These are phyloP conservation scores for Cephalotes varians DNA, from an alignment of 2,888 invertebrate genomes.

Conservation along the genomic window DNA sequence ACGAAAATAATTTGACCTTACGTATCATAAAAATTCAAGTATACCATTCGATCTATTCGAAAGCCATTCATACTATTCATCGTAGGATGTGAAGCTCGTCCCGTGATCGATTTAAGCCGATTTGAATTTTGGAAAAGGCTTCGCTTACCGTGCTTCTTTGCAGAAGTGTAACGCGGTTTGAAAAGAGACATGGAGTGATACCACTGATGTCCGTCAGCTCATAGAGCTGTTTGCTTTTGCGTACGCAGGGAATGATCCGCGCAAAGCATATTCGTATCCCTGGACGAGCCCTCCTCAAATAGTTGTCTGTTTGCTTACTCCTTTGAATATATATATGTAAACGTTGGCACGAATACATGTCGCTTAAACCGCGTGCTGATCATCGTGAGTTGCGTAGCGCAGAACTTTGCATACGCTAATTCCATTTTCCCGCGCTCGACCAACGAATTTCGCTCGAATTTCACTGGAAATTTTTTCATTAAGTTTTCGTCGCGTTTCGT, in stretches of 20 bases:
- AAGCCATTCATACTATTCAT: conserved; percentile 19
- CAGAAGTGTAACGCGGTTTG: conserved; percentile 38
- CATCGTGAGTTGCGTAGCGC: conserved; percentile 10
- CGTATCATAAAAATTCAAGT: background rate
- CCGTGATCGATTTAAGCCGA: conserved; percentile 56
- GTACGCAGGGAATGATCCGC: conserved; percentile 63
- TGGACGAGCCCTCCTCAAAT: conserved; percentile 74
- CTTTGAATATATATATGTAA: conserved; percentile 73
- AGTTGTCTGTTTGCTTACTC: conserved; percentile 75
- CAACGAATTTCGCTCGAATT: conserved; percentile 11
- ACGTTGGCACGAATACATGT: conserved; percentile 72
- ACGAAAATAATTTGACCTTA: background rate
- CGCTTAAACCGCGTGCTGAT: conserved; percentile 49
- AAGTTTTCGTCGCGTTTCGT: background rate
- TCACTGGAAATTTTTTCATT: conserved; percentile 20
- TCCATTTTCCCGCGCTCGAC: conserved; percentile 38
- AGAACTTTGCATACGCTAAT: conserved; percentile 56
- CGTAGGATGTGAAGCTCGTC: background rate
- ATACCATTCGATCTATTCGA: background rate
- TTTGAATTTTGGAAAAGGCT: conserved; percentile 49
- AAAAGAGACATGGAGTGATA: conserved; percentile 61
- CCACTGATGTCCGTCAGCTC: conserved; percentile 66
- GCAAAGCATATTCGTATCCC: conserved; percentile 75
- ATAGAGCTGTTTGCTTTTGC: conserved; percentile 69
- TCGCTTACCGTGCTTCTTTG: conserved; percentile 24